A percentile compares a stretch with the other conserved stretches of the same genome.
phyloP scores from a whole-genome alignment of 2,113 vertebrate genomes.

The Orientallactaga bullata region DNA sequence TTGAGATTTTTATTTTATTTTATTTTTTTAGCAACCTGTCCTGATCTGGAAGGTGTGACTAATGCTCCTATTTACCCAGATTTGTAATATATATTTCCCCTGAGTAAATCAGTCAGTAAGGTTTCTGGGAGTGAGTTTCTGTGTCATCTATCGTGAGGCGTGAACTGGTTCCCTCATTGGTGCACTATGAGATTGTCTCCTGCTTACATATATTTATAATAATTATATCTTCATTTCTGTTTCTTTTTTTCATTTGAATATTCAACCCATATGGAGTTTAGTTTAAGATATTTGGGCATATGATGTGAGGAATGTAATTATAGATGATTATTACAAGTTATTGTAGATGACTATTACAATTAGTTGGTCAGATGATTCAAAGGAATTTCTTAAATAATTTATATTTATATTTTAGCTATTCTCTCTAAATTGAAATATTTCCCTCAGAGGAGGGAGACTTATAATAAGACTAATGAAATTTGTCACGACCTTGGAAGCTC shows the following conservation, averaged over 20 bases:
- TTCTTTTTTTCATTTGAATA: conserved; percentile 33
- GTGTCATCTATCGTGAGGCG: no score
- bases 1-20: no score
- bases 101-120: no score
- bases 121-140: no score
- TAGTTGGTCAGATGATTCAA: conserved; percentile 29
- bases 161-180: no score
- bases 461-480: background rate
- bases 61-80: no score
- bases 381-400: conserved; percentile 29
- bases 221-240: background rate
- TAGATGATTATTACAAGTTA: conserved; percentile 41
- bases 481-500: background rate
- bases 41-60: no score
- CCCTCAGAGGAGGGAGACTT: no score
- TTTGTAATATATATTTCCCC: no score
- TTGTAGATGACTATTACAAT: conserved; percentile 48
- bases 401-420: background rate
- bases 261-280: conserved; percentile 49
- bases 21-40: no score
- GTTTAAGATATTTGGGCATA: conserved; percentile 48
- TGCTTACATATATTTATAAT: background rate
- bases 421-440: background rate
- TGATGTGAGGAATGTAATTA: background rate
- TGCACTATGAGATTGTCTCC: no score